Evolutionary conservation across 2,113 vertebrate species (phyloP).

Genomic region (Dinomys branickii): DNA sequence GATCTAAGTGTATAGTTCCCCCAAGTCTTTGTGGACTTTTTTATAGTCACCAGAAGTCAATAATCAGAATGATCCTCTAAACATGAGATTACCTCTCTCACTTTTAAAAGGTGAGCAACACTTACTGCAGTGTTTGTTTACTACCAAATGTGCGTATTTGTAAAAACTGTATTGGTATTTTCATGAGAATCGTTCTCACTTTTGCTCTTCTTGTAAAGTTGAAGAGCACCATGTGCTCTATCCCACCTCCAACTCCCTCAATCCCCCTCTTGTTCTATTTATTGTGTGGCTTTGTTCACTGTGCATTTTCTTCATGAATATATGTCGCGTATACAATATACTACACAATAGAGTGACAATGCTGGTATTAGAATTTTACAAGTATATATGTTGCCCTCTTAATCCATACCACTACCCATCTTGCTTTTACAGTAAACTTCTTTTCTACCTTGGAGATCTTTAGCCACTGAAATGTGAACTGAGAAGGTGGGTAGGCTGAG

Average conservation of each 20-base stretch:
- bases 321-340: not conserved
- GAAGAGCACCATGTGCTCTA: not conserved
- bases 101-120: not conserved
- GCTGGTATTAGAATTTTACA: not conserved
- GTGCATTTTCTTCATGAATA: not conserved
- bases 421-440: not conserved
- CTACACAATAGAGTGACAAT: not conserved
- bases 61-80: not conserved
- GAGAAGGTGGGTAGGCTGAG: not conserved
- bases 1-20: not conserved
- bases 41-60: not conserved
- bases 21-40: not conserved
- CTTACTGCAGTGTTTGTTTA: not conserved
- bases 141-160: not conserved
- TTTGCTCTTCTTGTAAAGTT: not conserved
- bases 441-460: not conserved
- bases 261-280: not conserved
- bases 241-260: not conserved
- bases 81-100: not conserved
- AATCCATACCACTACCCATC: not conserved
- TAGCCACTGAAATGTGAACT: not conserved
- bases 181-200: not conserved
- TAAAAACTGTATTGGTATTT: not conserved
- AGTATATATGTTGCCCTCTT: not conserved
- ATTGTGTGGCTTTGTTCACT: not conserved